phyloP scores from a whole-genome alignment of 2,113 vertebrate genomes.

The Scomber colias region DNA sequence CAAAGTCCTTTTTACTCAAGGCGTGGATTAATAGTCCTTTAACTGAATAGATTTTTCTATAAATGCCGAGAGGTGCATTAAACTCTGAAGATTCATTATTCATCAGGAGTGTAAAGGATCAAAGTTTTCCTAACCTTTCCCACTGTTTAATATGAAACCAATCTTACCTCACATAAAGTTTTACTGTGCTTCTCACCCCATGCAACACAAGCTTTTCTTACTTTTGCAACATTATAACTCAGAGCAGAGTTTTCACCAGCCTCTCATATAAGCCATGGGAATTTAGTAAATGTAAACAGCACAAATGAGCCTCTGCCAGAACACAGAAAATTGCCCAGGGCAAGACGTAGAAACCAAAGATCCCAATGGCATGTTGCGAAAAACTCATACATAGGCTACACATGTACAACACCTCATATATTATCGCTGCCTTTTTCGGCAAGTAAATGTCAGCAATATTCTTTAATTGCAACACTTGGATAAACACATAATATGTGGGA shows the following conservation, averaged over 20 bases:
- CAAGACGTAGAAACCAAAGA: constrained; percentile 35
- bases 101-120: constrained; percentile 41
- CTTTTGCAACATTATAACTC: constrained; percentile 49
- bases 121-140: constrained; percentile 34
- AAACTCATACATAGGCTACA: constrained; percentile 9
- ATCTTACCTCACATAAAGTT: constrained; percentile 19
- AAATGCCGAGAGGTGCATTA: constrained; percentile 20
- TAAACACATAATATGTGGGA: constrained; percentile 19
- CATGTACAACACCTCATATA: background rate
- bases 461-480: constrained; percentile 1
- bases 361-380: background rate
- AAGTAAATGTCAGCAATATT: constrained; percentile 25
- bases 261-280: constrained; percentile 54
- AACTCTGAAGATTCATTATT: constrained; percentile 41
- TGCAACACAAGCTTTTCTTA: constrained; percentile 9
- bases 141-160: constrained; percentile 22
- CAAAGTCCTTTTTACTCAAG: constrained; percentile 49
- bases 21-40: constrained; percentile 63
- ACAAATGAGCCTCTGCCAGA: constrained; percentile 16
- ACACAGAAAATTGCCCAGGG: constrained; percentile 31
- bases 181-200: constrained; percentile 25
- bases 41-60: constrained; percentile 47
- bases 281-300: constrained; percentile 55
- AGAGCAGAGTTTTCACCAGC: constrained; percentile 45
- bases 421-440: background rate